Base-by-base conservation (phyloP, 2,888 invertebrate genomes). In the Habrosyne pyritoides region DNA sequence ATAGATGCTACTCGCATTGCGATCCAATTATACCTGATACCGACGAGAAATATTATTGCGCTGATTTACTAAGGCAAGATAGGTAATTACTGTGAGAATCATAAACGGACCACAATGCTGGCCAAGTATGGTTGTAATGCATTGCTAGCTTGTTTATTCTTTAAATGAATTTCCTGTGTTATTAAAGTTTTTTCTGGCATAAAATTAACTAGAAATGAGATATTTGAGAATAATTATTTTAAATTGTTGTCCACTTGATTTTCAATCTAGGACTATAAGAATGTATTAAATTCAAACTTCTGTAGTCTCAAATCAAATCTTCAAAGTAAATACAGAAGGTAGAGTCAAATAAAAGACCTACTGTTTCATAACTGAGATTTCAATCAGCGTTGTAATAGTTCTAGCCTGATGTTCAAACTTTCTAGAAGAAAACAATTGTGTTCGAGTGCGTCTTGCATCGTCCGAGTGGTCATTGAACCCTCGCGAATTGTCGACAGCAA, bases 21-120 rank as follows among this genome's bases (percentile, higher is more conserved):
- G 80, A 88, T 87, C 86, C 86, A 89, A 90, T 91, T 91, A 90
- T 89, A 89, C 81, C 79, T 86, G 89, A 89, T 87, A 90, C 85
- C 67, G 75, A 74, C 77, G 78, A 89, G 84, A 87, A 85, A 86
- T 87, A 87, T 83, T 84, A 87, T 82, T 83, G 81, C 78, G 72
- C 81, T 82, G 80, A 84, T 86, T 83, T 80, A 72, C 75, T 79
- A 81, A 80, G 71, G 76, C 64, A 68, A 81, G 71, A 79, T 87
- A 81, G 71, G 79, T 87, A 89, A 88, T 89, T 88, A 82, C 77
- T 87, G 85, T 91, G 88, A 84, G 88, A 89, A 86, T 82, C 75
- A 66, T 79, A 83, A 78, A 79, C 71, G 77, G 77, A 78, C 75
- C 65, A 79, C 78, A 80, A 81, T 77, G 73, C 75, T 71, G 71